phyloP scores from a whole-genome alignment of 23 tunicate species.

The Pegea sp. region DNA sequence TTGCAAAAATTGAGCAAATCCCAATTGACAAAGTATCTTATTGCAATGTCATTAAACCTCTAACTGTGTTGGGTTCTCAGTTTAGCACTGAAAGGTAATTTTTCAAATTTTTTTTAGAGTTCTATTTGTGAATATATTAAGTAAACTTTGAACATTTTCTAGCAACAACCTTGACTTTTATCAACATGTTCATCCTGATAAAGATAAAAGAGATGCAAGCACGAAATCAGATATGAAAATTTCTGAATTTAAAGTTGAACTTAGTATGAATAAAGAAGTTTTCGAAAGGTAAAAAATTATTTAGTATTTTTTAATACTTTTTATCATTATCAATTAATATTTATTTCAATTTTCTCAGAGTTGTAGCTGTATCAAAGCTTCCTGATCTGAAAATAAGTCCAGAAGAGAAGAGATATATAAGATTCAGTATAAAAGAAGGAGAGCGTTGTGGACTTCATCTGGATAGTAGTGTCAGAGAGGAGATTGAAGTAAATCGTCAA shows the following conservation, averaged over 20 bases:
- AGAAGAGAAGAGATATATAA: constrained; percentile 38
- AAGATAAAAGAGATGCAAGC: constrained; percentile 76
- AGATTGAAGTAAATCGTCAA: neutral
- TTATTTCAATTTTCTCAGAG: constrained; percentile 3
- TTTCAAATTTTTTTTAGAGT: neutral
- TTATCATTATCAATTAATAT: neutral
- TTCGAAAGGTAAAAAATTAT: constrained; percentile 38
- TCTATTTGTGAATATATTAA: neutral
- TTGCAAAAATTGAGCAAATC: constrained; percentile 26
- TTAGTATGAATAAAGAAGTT: constrained; percentile 75
- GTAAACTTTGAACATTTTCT: neutral
- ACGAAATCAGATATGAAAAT: constrained; percentile 41
- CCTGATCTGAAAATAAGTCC: constrained; percentile 7
- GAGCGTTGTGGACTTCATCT: neutral
- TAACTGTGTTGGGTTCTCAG: constrained; percentile 20
- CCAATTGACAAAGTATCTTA: constrained; percentile 13
- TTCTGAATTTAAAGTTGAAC: constrained; percentile 60
- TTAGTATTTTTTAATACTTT: neutral
- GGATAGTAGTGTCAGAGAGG: neutral
- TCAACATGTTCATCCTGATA: constrained; percentile 61
- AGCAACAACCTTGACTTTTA: constrained; percentile 64
- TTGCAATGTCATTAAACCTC: constrained; percentile 24
- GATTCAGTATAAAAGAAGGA: neutral
- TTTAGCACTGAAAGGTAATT: constrained; percentile 22
- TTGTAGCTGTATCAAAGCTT: constrained; percentile 27